Evolutionary conservation across 2,113 vertebrate species (phyloP).

Genomic region (Xyrauchen texanus): DNA sequence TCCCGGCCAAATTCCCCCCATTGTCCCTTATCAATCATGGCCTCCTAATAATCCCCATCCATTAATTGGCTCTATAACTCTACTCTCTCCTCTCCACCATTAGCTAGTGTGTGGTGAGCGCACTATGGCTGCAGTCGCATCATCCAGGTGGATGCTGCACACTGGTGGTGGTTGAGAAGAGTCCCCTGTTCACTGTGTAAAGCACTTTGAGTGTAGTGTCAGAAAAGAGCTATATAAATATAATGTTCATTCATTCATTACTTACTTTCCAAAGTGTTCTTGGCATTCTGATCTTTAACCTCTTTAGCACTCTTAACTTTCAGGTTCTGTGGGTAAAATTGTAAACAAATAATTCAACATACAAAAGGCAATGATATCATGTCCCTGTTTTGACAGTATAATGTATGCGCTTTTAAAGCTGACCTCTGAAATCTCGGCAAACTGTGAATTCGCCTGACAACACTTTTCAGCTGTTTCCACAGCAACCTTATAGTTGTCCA

Average conservation of each 20-base stretch:
- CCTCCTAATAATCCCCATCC: no score
- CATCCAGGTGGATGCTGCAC: no score
- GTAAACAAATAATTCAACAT: slow-evolving; percentile 2
- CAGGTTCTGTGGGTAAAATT: slow-evolving; percentile 80
- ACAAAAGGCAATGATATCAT: slow-evolving; percentile 53
- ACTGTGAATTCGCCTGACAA: slow-evolving; percentile 96
- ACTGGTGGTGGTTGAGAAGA: no score
- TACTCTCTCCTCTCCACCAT: no score
- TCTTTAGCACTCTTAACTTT: slow-evolving; percentile 91
- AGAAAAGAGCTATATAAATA: not conserved
- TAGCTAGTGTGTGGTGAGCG: no score
- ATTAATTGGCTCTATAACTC: no score
- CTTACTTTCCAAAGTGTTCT: slow-evolving; percentile 95
- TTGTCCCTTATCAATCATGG: no score
- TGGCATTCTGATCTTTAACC: slow-evolving; percentile 86
- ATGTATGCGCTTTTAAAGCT: slow-evolving; percentile 14
- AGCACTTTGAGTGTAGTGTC: no score
- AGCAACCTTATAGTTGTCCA: slow-evolving; percentile 97
- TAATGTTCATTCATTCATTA: not conserved
- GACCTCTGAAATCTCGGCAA: slow-evolving; percentile 98
- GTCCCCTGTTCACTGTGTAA: no score
- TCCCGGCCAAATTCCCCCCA: no score
- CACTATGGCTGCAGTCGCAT: no score
- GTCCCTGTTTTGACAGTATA: not conserved
- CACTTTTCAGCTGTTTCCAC: slow-evolving; percentile 98